A percentile compares a stretch with the other conserved stretches of the same genome.
Conservation (phyloP, 2,797 vertebrate genomes). For the Pseudopleuronectes americanus region DNA sequence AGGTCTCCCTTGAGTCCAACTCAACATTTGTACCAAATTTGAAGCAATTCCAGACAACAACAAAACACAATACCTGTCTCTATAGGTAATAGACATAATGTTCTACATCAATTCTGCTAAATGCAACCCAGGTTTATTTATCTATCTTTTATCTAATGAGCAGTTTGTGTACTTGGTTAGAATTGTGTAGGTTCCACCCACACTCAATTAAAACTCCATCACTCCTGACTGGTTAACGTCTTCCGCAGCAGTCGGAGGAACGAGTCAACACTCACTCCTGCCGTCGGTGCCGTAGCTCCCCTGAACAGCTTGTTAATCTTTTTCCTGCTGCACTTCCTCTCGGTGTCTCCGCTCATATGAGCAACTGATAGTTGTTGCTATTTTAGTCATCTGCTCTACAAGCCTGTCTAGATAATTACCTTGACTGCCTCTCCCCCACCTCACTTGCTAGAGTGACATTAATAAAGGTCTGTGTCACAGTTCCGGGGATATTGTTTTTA, state of each 20-base stretch:
- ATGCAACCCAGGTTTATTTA: too few relatives aligned
- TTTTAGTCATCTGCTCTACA: conserved; percentile 57
- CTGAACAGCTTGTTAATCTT: conserved; percentile 43
- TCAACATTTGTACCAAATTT: too few relatives aligned
- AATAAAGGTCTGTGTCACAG: conserved; percentile 23
- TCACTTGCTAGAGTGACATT: conserved; percentile 28
- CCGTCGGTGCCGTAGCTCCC: conserved; percentile 34
- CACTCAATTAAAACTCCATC: conserved; percentile 67
- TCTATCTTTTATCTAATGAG: conserved; percentile 23
- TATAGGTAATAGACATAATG: too few relatives aligned
- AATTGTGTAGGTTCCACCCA: conserved; percentile 47
- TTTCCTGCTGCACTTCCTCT: conserved; percentile 30
- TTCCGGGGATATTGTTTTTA: conserved; percentile 23
- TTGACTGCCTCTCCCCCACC: conserved; percentile 15
- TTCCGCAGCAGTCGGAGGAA: conserved; percentile 45
- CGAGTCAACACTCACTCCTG: conserved; percentile 32
- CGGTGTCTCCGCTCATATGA: conserved; percentile 24
- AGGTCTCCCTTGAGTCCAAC: too few relatives aligned
- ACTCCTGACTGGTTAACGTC: conserved; percentile 51
- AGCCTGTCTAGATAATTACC: conserved; percentile 53
- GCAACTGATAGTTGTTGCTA: conserved; percentile 41
- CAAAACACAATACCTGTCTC: too few relatives aligned
- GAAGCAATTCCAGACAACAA: too few relatives aligned
- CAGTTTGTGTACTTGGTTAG: conserved; percentile 41
- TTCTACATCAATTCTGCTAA: too few relatives aligned